These are phyloP conservation scores for Pyxicephalus adspersus DNA, from an alignment of 2,113 vertebrate species.

Conservation along the genomic window DNA sequence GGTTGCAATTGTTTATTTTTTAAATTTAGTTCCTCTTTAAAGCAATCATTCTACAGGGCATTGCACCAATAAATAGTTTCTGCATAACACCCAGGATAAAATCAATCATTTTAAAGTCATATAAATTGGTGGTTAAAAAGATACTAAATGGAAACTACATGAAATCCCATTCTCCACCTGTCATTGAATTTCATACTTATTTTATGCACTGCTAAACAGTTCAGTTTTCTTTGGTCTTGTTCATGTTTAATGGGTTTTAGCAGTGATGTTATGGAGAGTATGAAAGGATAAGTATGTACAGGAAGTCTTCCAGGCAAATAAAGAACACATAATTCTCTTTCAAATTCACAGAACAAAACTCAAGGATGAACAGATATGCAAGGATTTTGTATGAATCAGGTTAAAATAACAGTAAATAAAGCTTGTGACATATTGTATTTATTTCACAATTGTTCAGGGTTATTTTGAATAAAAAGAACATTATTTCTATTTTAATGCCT, in stretches of 20 bases:
- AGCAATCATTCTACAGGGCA: no score
- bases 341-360: slow-evolving; percentile 11
- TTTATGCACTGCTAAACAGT: neutral
- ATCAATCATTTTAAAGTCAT: neutral
- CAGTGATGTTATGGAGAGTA: neutral
- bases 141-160: neutral
- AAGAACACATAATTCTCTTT: neutral
- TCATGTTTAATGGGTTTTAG: neutral
- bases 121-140: neutral
- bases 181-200: neutral
- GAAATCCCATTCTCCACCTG: neutral
- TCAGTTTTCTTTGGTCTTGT: neutral
- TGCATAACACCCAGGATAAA: neutral
- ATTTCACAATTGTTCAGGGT: neutral
- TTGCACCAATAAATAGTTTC: no score
- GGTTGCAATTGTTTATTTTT: no score
- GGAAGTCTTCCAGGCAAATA: slow-evolving; percentile 3
- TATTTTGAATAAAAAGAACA: neutral
- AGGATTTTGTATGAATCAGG: neutral
- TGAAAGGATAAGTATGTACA: neutral
- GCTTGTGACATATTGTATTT: neutral
- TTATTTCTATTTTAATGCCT: neutral
- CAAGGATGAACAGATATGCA: neutral
- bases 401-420: neutral
- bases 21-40: no score